Conservation (phyloP, 35 echinoderm and acorn worm genomes). For the Ophiothrix spiculata region DNA sequence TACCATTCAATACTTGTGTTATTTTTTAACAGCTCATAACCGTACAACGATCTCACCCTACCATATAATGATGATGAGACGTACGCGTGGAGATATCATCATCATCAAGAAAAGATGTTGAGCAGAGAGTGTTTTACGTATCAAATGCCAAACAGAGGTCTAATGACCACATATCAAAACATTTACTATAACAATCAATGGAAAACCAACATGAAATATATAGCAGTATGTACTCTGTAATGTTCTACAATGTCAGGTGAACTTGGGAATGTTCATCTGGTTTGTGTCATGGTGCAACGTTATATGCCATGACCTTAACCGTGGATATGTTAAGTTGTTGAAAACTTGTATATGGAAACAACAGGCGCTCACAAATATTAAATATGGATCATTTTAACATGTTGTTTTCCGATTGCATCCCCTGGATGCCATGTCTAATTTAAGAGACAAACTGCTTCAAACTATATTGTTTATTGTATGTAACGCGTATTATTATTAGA, state of each 20-base stretch:
- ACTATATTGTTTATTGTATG: too few species aligned
- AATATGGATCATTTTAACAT: background rate
- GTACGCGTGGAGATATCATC: background rate
- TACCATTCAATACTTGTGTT: conserved; percentile 1
- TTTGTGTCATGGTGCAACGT: background rate
- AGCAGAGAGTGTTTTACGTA: background rate
- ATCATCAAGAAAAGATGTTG: background rate
- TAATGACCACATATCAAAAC: background rate
- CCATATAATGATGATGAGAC: conserved; percentile 7
- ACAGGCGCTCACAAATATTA: background rate
- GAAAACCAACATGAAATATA: too few species aligned
- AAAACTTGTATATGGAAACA: background rate
- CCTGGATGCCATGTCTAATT: too few species aligned
- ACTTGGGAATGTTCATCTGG: conserved; percentile 3
- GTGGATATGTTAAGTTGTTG: background rate
- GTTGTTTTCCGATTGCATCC: too few species aligned
- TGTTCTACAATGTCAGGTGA: too few species aligned
- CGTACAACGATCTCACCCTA: background rate
- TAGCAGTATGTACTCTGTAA: too few species aligned
- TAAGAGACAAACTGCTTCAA: too few species aligned
- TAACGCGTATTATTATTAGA: too few species aligned
- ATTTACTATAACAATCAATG: background rate
- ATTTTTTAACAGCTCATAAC: conserved; percentile 15
- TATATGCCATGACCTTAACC: background rate
- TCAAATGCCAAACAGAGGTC: background rate